A percentile compares a stretch with the other conserved stretches of the same genome.
These are phyloP conservation scores for Anabacerthia variegaticeps DNA, from an alignment of 2,797 vertebrate genomes.

Conservation along the genomic window DNA sequence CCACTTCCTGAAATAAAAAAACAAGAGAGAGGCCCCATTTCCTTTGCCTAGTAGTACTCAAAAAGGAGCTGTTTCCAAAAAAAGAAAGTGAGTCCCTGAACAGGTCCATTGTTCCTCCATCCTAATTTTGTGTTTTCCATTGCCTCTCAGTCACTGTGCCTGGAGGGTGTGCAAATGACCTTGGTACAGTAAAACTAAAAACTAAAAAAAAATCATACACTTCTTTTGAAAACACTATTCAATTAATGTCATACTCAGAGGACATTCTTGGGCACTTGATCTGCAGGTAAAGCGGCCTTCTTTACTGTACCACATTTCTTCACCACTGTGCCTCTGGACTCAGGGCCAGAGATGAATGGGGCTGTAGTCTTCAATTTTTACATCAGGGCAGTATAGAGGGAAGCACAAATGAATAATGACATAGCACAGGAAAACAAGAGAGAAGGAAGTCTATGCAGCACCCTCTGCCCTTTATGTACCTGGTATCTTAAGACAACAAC, in stretches of 20 bases:
- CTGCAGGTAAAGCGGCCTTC: background rate
- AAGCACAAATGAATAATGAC: background rate
- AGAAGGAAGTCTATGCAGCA: background rate
- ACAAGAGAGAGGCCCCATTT: background rate
- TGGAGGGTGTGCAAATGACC: background rate
- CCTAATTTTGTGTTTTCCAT: background rate
- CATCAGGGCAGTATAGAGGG: background rate
- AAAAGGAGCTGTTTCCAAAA: background rate
- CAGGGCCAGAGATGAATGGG: background rate
- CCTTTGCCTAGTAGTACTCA: background rate
- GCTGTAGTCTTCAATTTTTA: background rate
- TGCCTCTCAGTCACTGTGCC: background rate
- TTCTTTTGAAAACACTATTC: background rate
- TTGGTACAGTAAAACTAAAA: background rate
- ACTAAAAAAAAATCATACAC: background rate
- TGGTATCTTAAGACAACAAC: background rate
- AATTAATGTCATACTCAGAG: background rate
- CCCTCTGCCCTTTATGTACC: background rate
- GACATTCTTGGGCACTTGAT: background rate
- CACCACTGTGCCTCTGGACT: background rate
- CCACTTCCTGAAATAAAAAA: background rate
- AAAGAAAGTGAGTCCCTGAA: background rate
- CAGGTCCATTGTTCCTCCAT: background rate
- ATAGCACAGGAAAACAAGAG: background rate
- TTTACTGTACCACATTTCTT: background rate